Conservation (phyloP, 2,797 vertebrate genomes). For the Pipistrellus kuhlii region DNA sequence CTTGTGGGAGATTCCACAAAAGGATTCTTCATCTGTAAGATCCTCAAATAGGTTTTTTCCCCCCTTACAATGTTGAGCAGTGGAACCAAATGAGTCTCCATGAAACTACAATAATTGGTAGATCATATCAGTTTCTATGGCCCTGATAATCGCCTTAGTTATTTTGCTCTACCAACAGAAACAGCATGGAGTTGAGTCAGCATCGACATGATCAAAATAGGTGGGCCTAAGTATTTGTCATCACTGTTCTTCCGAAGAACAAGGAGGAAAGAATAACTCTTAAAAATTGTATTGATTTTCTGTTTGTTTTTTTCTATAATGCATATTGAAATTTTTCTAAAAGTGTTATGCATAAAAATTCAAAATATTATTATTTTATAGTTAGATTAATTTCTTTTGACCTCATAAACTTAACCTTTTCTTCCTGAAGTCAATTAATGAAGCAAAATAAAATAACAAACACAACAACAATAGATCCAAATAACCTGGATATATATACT, state of each 20-base stretch:
- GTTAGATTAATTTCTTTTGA: background rate
- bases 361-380: background rate
- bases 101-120: background rate
- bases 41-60: conserved; percentile 86
- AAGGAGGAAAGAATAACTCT: background rate
- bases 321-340: background rate
- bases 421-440: background rate
- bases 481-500: background rate
- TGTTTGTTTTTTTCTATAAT: background rate
- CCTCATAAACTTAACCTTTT: background rate
- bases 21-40: conserved; percentile 78
- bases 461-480: background rate
- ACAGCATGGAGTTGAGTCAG: conserved; percentile 77
- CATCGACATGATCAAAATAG: conserved; percentile 50
- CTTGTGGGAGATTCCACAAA: conserved; percentile 77
- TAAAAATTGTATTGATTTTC: background rate
- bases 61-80: conserved; percentile 81
- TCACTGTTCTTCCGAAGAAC: background rate
- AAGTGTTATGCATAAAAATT: conserved; percentile 24
- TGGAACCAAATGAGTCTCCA: conserved; percentile 75
- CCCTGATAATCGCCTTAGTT: conserved; percentile 71
- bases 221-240: background rate
- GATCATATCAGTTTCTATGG: conserved; percentile 82
- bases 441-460: background rate
- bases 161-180: conserved; percentile 52